Base-by-base conservation (phyloP, 2,113 vertebrate species). In the Fukomys damarensis region DNA sequence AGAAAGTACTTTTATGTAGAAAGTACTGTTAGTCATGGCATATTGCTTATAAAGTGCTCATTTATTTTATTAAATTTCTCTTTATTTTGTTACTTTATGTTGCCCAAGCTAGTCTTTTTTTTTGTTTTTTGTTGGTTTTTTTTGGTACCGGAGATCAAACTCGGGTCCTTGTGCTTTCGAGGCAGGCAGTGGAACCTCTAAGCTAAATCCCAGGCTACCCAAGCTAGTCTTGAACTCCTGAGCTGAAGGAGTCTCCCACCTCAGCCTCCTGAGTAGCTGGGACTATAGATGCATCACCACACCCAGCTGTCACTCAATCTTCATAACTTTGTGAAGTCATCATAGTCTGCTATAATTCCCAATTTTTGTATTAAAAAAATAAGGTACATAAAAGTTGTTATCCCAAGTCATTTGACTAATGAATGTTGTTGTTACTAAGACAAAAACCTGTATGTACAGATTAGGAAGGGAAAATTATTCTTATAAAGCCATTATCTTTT, bases 31-130 rank as follows among this genome's bases (percentile, higher is more conserved):
- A 5, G 26, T 76, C 14, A 9, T 91, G 30, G 59, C 65, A 35
- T 28, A 54, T 56, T 81, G 76, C 86, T 93, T 97, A 96, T 81
- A 87, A 94, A 92, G 56, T 86, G 59, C 49, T 93, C 20, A 52
- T 79, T 92, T 96, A 95, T 76, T 79, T 79, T 54, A n/a, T 77
- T 77, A 30, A 58, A 58, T 58, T 58, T 58, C 56, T 58, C 56
- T 83, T 92, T 96, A 95, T 76, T 79, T 79, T 54, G 22, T 77
- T 77, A 17, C 43, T 52, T 22, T 46, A 24, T 72, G 76, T 52
- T 16, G 17, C 32, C 46, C 28, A 79, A 35, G 76, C 8, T 79
- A 35, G 30, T 35, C 30, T 79, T 52, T n/a, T n/a, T n/a, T n/a
- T n/a, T n/a, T n/a, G n/a, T n/a, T n/a, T n/a, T n/a, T n/a, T n/a